A percentile compares a stretch with the other conserved stretches of the same genome.
Evolutionary conservation across 2,113 vertebrate species (phyloP).

Genomic region (Ceyx margarethae): DNA sequence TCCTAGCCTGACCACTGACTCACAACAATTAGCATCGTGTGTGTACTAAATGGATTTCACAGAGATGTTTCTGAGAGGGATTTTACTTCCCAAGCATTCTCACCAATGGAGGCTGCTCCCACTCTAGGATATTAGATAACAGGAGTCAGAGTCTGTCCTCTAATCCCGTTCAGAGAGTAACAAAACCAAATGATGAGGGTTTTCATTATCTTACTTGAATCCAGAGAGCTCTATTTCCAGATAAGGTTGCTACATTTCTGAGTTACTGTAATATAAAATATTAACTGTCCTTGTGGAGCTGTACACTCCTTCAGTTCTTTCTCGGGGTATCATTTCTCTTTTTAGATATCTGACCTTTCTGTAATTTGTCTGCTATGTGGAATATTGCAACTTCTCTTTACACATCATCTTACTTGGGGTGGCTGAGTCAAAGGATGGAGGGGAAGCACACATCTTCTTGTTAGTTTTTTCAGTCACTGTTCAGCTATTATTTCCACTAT

Average conservation of each 20-base stretch:
- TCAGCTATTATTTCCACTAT: constrained; percentile 62
- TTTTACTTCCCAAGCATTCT: not conserved
- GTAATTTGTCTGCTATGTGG: constrained; percentile 37
- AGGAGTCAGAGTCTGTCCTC: not conserved
- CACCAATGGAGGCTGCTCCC: not conserved
- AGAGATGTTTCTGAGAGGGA: not conserved
- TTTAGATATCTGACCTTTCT: constrained; percentile 59
- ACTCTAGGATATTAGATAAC: not conserved
- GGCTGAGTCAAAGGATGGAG: not conserved
- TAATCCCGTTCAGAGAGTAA: not conserved
- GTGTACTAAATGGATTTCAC: constrained; percentile 7
- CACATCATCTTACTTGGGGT: constrained; percentile 7
- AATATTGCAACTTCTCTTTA: constrained; percentile 44
- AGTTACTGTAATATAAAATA: constrained; percentile 57
- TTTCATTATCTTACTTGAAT: constrained; percentile 27
- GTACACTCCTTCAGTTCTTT: not conserved
- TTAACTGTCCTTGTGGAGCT: constrained; percentile 36
- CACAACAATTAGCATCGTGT: constrained; percentile 26
- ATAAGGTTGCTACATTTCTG: not conserved
- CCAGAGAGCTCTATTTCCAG: not conserved
- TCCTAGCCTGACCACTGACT: not conserved
- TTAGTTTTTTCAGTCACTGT: constrained; percentile 55
- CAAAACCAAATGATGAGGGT: not conserved
- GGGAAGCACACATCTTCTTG: constrained; percentile 17
- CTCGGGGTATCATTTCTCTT: constrained; percentile 28